Percentiles rank a stretch among this genome's conserved stretches.
phyloP scores from a whole-genome alignment of 2,888 invertebrate species.

The Lordiphosa fenestrarum region DNA sequence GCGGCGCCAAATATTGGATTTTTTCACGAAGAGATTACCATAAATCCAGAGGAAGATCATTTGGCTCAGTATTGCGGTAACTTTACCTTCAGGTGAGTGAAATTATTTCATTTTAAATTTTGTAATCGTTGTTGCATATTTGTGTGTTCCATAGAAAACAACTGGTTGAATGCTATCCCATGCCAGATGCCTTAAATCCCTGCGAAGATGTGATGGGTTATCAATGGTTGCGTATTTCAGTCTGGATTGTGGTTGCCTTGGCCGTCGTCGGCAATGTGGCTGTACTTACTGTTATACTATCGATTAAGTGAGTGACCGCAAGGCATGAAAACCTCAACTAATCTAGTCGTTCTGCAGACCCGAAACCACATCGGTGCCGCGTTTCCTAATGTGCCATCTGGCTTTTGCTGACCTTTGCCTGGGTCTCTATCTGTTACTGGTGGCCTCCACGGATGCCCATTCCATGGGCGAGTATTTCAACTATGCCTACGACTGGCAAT shows the following conservation, averaged over 20 bases:
- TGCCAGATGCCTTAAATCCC: slow-evolving; percentile 90
- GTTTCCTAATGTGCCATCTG: slow-evolving; percentile 90
- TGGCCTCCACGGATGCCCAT: slow-evolving; percentile 91
- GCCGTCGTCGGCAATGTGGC: slow-evolving; percentile 92
- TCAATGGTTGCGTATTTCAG: slow-evolving; percentile 87
- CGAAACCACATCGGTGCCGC: slow-evolving; percentile 83
- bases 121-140: neutral
- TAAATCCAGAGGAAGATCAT: slow-evolving; percentile 80
- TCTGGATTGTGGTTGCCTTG: slow-evolving; percentile 92
- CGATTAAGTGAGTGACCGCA: slow-evolving; percentile 80
- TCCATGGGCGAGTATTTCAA: slow-evolving; percentile 94
- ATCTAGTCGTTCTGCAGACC: slow-evolving; percentile 68
- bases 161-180: slow-evolving; percentile 86
- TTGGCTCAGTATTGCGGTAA: slow-evolving; percentile 82
- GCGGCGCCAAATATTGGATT: slow-evolving; percentile 65
- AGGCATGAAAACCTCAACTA: neutral
- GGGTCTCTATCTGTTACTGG: slow-evolving; percentile 90
- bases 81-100: slow-evolving; percentile 80
- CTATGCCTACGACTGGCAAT: slow-evolving; percentile 94
- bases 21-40: slow-evolving; percentile 81
- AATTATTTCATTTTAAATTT: too few species aligned
- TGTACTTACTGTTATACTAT: slow-evolving; percentile 88
- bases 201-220: slow-evolving; percentile 95
- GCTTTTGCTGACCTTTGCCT: slow-evolving; percentile 94
- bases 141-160: slow-evolving; percentile 73